Base-by-base conservation (phyloP, 64 coral and sea anemone genomes). In the Dendronephthya gigantea region DNA sequence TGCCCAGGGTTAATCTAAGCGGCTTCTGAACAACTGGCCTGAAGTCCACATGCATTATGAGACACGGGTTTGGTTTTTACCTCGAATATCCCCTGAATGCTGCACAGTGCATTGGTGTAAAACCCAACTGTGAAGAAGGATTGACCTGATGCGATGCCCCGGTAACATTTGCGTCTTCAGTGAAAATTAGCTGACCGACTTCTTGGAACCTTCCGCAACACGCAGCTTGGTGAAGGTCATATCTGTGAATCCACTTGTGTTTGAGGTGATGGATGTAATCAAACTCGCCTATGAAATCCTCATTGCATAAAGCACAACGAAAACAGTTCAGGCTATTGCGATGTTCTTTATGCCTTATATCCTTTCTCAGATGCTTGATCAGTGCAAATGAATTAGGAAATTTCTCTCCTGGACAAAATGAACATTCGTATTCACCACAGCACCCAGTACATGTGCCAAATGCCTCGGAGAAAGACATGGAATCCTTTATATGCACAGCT, bases 91-190 rank as follows among this genome's bases (percentile, higher is more conserved):
- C 92, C 13, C 85, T 88, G 50, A 90, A 93, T 36, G 92, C 92
- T 0, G 92, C 92, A 39, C 92, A 93, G 28, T 93, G 92, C 85
- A 93, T 87, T 23, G 92, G 92, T 0, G 92, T 93, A 28, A 49
- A 43, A 12, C 88, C 92, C 14, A 72, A 83, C 50, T 75, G 69
- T 14, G 69, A 2, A 7, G 25, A 75, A 36, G n/a, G n/a, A 0
- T 62, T 19, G 25, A 68, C 31, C 22, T 85, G 27, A 47, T 93
- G 92, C 11, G 92, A 93, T 28, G 74, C 89, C 5, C 92, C 92
- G 0, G 85, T 76, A 25, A 2, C 2, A 23, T 90, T 62, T 1
- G 92, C 92, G 37, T 69, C 37, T 9, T 88, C 85, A 34, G 83
- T 66, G 35, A 16, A 50, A 81, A 93, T 90, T 7, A 93, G 47